phyloP scores from a whole-genome alignment of 1,140 invertebrate genomes.

The Paralvinella palmiformis region DNA sequence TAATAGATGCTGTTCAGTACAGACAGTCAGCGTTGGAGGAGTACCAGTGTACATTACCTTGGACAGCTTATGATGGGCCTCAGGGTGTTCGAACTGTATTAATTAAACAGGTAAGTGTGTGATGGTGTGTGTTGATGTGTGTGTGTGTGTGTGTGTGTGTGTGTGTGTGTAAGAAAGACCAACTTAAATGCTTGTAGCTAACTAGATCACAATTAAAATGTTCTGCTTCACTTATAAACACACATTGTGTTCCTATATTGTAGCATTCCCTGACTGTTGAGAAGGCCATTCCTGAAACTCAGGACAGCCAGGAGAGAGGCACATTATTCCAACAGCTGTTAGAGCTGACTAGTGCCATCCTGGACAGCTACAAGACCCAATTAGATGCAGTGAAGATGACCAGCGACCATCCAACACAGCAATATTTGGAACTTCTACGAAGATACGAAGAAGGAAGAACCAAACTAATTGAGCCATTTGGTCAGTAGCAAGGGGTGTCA shows the following conservation, averaged over 20 bases:
- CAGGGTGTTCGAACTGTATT: slow-evolving; percentile 45
- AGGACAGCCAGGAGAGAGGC: slow-evolving; percentile 40
- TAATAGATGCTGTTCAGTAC: slow-evolving; percentile 39
- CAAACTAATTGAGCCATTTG: slow-evolving; percentile 59
- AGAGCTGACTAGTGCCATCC: slow-evolving; percentile 66
- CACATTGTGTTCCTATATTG: slow-evolving; percentile 17
- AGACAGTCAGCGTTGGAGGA: slow-evolving; percentile 26
- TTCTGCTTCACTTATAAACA: slow-evolving; percentile 21
- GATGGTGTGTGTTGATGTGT: too few relatives aligned
- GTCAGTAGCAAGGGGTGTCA: slow-evolving; percentile 49
- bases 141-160: too few relatives aligned
- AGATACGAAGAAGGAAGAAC: slow-evolving; percentile 62
- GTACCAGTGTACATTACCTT: slow-evolving; percentile 33
- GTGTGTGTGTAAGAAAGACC: too few relatives aligned
- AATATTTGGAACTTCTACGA: slow-evolving; percentile 56
- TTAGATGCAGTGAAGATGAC: slow-evolving; percentile 60
- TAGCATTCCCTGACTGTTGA: slow-evolving; percentile 36
- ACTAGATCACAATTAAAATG: too few relatives aligned
- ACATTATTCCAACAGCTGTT: slow-evolving; percentile 65
- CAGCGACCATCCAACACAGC: slow-evolving; percentile 25
- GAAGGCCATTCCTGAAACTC: slow-evolving; percentile 37
- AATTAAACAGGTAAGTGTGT: too few relatives aligned
- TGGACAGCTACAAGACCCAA: slow-evolving; percentile 66
- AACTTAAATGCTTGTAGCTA: too few relatives aligned
- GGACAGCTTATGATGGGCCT: slow-evolving; percentile 46